Percentiles rank a stretch among this genome's conserved stretches.
phyloP scores from a whole-genome alignment of 1,140 invertebrate genomes.

The Lasaia peninsularis region DNA sequence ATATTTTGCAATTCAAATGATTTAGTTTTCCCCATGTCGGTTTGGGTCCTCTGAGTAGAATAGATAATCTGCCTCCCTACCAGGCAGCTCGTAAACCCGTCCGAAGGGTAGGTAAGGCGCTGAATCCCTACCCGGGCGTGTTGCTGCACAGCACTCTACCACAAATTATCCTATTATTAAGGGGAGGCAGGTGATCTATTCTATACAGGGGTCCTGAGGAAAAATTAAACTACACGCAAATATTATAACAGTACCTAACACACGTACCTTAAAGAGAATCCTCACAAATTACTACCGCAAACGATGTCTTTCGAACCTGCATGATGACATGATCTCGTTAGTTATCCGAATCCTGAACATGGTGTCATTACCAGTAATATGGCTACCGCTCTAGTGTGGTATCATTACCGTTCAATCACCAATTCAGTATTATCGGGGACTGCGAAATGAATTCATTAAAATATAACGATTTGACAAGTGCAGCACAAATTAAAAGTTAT shows the following conservation, averaged over 20 bases:
- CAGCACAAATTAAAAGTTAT: slow-evolving; percentile 14
- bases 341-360: slow-evolving; percentile 37
- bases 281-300: slow-evolving; percentile 27
- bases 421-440: slow-evolving; percentile 16
- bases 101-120: no score
- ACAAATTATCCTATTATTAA: no score
- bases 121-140: no score
- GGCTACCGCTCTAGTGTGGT: slow-evolving; percentile 28
- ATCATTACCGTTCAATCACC: slow-evolving; percentile 35
- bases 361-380: slow-evolving; percentile 35
- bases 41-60: no score
- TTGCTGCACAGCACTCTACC: no score
- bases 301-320: slow-evolving; percentile 35
- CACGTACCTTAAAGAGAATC: slow-evolving; percentile 23
- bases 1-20: no score
- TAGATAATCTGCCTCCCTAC: no score
- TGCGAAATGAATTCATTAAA: slow-evolving; percentile 30
- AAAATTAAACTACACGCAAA: no score
- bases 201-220: no score
- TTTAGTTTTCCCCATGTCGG: no score
- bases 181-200: no score
- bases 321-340: slow-evolving; percentile 48
- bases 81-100: no score
- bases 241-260: slow-evolving; percentile 18
- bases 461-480: slow-evolving; percentile 33